Evolutionary conservation across 2,888 invertebrate genomes (phyloP).

Genomic region (Bombylius discolor): DNA sequence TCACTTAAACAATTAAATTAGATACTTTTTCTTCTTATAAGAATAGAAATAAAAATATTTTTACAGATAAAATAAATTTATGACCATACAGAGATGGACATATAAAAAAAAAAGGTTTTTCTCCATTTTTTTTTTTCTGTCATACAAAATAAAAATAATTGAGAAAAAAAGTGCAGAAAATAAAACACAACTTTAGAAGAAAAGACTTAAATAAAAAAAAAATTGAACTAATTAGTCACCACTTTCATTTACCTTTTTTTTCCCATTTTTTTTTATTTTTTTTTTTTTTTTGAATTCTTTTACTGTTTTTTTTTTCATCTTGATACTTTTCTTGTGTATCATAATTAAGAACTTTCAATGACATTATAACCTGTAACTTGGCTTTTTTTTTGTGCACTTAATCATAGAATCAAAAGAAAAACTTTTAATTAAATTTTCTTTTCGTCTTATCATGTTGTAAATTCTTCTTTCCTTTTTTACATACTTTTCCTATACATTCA

Average conservation of each 20-base stretch:
- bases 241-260: neutral
- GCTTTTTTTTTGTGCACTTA: neutral
- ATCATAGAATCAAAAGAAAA: neutral
- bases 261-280: neutral
- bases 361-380: neutral
- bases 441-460: neutral
- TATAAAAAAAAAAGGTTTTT: too few relatives aligned
- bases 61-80: too few relatives aligned
- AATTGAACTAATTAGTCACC: neutral
- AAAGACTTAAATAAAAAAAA: neutral
- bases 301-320: neutral
- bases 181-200: too few relatives aligned
- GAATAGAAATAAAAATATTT: too few relatives aligned
- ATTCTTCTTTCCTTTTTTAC: neutral
- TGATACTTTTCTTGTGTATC: too few relatives aligned
- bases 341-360: neutral
- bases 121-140: too few relatives aligned
- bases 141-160: too few relatives aligned
- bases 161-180: too few relatives aligned
- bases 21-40: too few relatives aligned
- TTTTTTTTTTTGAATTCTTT: neutral
- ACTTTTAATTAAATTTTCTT: neutral
- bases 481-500: too few relatives aligned
- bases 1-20: too few relatives aligned
- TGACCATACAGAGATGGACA: too few relatives aligned